Base-by-base conservation (phyloP, 2,888 invertebrate genomes). In the Geophilus truncorum region DNA sequence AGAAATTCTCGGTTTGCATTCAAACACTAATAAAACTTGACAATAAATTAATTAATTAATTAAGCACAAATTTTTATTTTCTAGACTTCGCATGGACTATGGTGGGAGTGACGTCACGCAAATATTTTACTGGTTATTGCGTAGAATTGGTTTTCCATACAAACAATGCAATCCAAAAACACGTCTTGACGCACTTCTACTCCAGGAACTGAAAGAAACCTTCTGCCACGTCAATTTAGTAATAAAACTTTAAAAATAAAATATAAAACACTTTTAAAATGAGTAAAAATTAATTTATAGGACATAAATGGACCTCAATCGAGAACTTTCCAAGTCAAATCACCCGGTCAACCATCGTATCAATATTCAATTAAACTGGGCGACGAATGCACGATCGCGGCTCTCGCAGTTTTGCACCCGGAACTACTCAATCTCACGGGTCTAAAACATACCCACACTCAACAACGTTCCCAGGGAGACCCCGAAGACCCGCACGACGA, bases 401-500 rank as follows among this genome's bases (percentile, higher is more conserved):
- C 97, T 0, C 87, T 97, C 30, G 92, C 95, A 83, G 88, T 96
- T 82, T 96, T 97, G 86, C 92, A 93, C 86, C 95, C 89, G 0
- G 96, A 96, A 86, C 88, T 97, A 81, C 90, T 97, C 25, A 93
- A 93, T 85, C 92, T 96, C 18, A 96, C 96, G 0, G 94, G 94
- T 0, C 80, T 85, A 1, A 94, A 95, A 86, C 83, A 86, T 23
- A 85, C 85, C 36, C 88, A 89, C 32, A 91, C 92, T 0, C 92
- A 92, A 30, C 79, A 79, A 18, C 28, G 82, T 6, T 90, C 89
- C 51, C 88, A 90, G 78, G 92, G 95, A 2, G 96, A 97, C 85
- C 92, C 96, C 0, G 95, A 96, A 87, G 97, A 97, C 88, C 96
- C 96, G 1, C 95, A 95, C 86, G 97, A 97, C 89, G 95, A 95